Evolutionary conservation across 2,888 invertebrate species (phyloP), one percentile per base, ranked within the genome.

Genomic region (Orthonychiurus folsomi): DNA sequence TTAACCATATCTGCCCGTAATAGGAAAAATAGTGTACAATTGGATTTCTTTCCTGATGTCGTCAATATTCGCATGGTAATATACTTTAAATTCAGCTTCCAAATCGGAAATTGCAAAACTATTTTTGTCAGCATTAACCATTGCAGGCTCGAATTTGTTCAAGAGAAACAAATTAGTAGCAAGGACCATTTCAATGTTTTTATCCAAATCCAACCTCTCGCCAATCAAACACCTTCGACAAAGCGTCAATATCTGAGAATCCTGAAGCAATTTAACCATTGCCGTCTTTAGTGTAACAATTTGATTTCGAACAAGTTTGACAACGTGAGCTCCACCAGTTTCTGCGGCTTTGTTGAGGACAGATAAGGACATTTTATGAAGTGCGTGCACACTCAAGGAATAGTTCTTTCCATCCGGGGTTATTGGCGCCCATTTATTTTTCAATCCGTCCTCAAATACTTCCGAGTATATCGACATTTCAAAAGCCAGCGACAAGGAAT

Each of bases 291-390:
- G 56, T 2, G 56, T 56, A 27, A 56, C 20, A 20, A 56, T 26
- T 20, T 26, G 27, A 56, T 56, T 56, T 56, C 56, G 27, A 5
- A 56, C 27, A n/a, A 56, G 56, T 21, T 56, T 56, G n/a, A 56
- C 28, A 25, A 21, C 18, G 28, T 56, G 56, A 3, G 20, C n/a
- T 27, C 20, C 20, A 28, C 20, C 25, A 26, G 26, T 20, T 3
- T 9, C 5, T 2, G 20, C n/a, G 37, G 56, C 26, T 9, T 15
- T 21, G 20, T 37, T 56, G 37, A 56, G 27, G 20, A 3, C 12
- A 20, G 20, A 20, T 5, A 56, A 21, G 5, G 56, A 25, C 28
- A 56, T 28, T 18, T 56, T 37, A 27, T 27, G 3, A 3, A 56
- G 27, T n/a, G 56, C 28, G 5, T 25, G 9, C 5, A 37, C 37